These are phyloP conservation scores for Diplosoma virens DNA, from an alignment of 23 tunicate genomes.

Conservation along the genomic window DNA sequence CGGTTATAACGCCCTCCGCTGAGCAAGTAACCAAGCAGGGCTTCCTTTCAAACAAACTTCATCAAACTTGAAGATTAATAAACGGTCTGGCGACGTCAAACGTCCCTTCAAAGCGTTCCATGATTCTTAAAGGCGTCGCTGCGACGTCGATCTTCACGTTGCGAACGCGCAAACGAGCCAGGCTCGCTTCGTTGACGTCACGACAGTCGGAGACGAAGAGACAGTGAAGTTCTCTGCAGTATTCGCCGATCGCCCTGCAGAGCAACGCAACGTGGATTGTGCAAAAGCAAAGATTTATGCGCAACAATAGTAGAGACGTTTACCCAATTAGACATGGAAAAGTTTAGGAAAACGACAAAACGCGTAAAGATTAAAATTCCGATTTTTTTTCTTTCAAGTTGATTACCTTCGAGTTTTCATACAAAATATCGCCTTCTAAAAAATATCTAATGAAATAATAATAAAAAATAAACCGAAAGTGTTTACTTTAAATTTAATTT, in stretches of 20 bases:
- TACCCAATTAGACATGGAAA: no score
- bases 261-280: not conserved
- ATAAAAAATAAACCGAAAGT: no score
- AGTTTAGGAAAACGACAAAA: no score
- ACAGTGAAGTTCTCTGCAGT: conserved; percentile 14
- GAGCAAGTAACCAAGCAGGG: not conserved
- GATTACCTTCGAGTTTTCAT: no score
- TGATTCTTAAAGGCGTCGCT: not conserved
- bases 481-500: no score
- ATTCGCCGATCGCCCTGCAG: conserved; percentile 40
- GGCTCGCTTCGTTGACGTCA: conserved; percentile 40
- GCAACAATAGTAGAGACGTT: no score
- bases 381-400: no score
- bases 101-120: conserved; percentile 3
- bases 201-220: conserved; percentile 24
- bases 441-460: no score
- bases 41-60: no score
- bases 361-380: no score
- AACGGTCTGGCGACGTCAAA: conserved; percentile 4
- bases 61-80: conserved; percentile 16
- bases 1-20: not conserved
- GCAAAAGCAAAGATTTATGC: no score
- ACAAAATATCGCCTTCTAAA: no score
- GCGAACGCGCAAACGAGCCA: conserved; percentile 28
- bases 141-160: conserved; percentile 17